Percentiles rank a stretch among this genome's conserved stretches.
These are phyloP conservation scores for Dipodomys merriami DNA, from an alignment of 2,113 vertebrate species.

Conservation along the genomic window DNA sequence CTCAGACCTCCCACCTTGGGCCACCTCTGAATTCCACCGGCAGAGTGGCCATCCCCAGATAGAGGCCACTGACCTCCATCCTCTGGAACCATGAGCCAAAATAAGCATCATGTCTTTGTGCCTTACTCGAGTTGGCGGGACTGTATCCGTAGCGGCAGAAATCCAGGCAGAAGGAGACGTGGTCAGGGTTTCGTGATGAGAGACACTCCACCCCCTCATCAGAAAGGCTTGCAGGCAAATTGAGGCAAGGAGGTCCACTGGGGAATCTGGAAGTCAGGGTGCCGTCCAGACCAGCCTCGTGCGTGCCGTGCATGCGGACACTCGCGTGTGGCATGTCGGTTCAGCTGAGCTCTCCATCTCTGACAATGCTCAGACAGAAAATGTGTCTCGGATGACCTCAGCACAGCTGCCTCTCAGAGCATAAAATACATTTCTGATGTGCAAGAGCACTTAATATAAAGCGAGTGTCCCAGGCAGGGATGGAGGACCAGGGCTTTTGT, in stretches of 20 bases:
- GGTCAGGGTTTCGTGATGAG: fast-evolving
- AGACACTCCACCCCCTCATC: background rate
- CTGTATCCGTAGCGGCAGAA: too few relatives aligned
- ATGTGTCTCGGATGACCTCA: background rate
- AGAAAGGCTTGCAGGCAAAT: fast-evolving
- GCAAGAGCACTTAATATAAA: background rate
- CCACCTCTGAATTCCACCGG: background rate
- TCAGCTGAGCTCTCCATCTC: background rate
- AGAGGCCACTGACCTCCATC: too few relatives aligned
- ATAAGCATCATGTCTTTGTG: too few relatives aligned
- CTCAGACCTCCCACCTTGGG: background rate
- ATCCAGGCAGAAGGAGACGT: fast-evolving
- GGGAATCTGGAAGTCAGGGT: background rate
- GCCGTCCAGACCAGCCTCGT: fast-evolving
- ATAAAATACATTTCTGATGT: background rate
- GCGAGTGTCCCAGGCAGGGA: background rate
- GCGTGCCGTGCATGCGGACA: fast-evolving
- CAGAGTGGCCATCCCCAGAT: background rate
- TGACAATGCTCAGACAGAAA: background rate
- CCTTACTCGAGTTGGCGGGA: too few relatives aligned
- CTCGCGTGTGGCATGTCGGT: fast-evolving
- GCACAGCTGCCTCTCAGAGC: fast-evolving
- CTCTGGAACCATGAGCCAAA: background rate
- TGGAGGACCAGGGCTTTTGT: background rate
- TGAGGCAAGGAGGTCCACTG: fast-evolving